Evolutionary conservation across 2,797 vertebrate species (phyloP), one percentile per base, ranked within the genome.

Genomic region (Helarctos malayanus): DNA sequence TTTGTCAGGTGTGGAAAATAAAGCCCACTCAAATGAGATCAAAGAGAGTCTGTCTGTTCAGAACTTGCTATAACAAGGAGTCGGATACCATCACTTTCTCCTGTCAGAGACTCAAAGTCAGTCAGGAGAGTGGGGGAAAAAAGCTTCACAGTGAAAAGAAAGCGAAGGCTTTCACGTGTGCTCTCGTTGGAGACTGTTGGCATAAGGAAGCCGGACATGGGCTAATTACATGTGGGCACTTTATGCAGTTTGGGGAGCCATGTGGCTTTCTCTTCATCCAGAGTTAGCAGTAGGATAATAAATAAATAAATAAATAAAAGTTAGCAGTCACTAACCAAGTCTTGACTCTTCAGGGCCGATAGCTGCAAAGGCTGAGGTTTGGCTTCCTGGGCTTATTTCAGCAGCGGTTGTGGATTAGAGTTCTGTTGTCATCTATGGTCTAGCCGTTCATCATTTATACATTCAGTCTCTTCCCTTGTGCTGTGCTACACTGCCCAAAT

Each of bases 301-400:
- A 52, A 41, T 41, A 41, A 41, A 41, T 13, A 59, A 59, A 59
- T 25, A 11, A 75, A 35, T 7, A 61, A 35, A 41, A 92, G 16
- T 4, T 9, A 3, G 21, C n/a, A 82, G 7, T 45, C 18, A 57
- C 56, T 56, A 81, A 49, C 12, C 15, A 82, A 56, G 35, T 27
- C 3, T 4, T 78, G 0, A 29, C 19, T 85, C 23, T 47, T 47
- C 18, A 1, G 5, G 29, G 7, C 3, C 27, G 52, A 14, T 7
- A 56, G 6, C 11, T 54, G 13, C 12, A 45, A 10, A 69, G 1
- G n/a, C 5, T 25, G 1, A 23, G 0, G 2, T 32, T 32, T 63
- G 61, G 29, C 61, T 63, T 3, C 16, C 13, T 27, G 7, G 18
- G 16, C 2, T 45, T 76, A 49, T 59, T 45, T 23, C 25, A 79